A percentile compares a stretch with the other conserved stretches of the same genome.
Evolutionary conservation across 2,888 invertebrate genomes (phyloP).

Genomic region (Macaria notata): DNA sequence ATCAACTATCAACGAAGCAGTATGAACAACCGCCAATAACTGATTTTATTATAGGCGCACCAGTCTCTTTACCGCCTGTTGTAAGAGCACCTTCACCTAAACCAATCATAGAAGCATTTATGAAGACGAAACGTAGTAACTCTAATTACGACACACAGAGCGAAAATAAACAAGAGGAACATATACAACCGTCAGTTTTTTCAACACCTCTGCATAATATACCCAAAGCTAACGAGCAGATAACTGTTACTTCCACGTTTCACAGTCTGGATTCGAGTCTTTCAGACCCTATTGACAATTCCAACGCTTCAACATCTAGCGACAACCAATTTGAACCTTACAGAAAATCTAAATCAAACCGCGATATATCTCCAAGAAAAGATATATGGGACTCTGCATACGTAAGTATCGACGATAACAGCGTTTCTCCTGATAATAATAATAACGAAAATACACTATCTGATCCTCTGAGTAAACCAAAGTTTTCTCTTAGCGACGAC

Average conservation of each 20-base stretch:
- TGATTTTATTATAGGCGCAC: conserved; percentile 78
- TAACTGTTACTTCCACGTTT: conserved; percentile 48
- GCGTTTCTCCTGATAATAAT: conserved; percentile 69
- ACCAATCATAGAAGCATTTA: conserved; percentile 54
- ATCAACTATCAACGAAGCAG: conserved; percentile 46
- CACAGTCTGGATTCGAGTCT: conserved; percentile 59
- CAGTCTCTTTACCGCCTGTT: conserved; percentile 72
- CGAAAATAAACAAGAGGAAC: conserved; percentile 27
- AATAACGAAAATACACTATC: conserved; percentile 57
- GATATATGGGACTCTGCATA: conserved; percentile 80
- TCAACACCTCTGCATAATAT: conserved; percentile 42
- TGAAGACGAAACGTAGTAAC: conserved; percentile 30
- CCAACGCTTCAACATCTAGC: conserved; percentile 44
- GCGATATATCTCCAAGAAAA: conserved; percentile 59
- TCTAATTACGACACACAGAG: conserved; percentile 7
- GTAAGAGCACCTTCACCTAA: conserved; percentile 60
- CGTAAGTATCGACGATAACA: conserved; percentile 78
- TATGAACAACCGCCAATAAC: conserved; percentile 48
- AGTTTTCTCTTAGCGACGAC: conserved; percentile 44
- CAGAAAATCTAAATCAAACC: conserved; percentile 38
- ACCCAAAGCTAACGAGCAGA: conserved; percentile 30
- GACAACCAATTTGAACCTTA: conserved; percentile 44
- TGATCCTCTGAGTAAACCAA: conserved; percentile 53
- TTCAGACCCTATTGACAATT: conserved; percentile 46
- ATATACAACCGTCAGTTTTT: conserved; percentile 39